phyloP scores from a whole-genome alignment of 2,113 vertebrate genomes.

The Corythornis cristatus region DNA sequence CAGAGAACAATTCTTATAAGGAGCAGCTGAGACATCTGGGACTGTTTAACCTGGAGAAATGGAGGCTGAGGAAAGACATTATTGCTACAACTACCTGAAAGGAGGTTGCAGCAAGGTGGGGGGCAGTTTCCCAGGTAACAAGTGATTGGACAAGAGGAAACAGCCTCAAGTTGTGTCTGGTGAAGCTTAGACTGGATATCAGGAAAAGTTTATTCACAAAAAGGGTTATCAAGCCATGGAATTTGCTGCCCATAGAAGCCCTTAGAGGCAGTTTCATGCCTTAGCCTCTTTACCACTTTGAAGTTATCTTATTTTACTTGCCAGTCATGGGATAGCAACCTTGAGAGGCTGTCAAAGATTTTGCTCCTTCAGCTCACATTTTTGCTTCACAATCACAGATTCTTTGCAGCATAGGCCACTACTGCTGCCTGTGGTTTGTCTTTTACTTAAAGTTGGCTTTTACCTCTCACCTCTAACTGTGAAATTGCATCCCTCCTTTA shows the following conservation, averaged over 20 bases:
- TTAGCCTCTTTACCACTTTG: neutral
- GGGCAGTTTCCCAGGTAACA: too few relatives aligned
- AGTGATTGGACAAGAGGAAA: too few relatives aligned
- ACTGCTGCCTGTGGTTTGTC: neutral
- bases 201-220: too few relatives aligned
- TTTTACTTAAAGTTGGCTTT: neutral
- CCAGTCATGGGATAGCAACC: neutral
- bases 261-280: neutral
- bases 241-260: neutral
- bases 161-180: too few relatives aligned
- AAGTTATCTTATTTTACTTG: neutral
- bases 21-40: too few relatives aligned
- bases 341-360: neutral
- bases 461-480: neutral
- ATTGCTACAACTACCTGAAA: too few relatives aligned
- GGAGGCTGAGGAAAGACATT: too few relatives aligned
- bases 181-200: too few relatives aligned
- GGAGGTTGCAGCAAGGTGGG: too few relatives aligned
- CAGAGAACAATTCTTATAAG: too few relatives aligned
- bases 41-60: too few relatives aligned
- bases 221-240: too few relatives aligned
- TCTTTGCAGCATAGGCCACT: neutral
- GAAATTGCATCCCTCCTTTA: neutral
- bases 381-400: neutral
- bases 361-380: neutral